A percentile compares a stretch with the other conserved stretches of the same genome.
Conservation (phyloP, 2,797 vertebrate genomes). For the Labeo calbasu region DNA sequence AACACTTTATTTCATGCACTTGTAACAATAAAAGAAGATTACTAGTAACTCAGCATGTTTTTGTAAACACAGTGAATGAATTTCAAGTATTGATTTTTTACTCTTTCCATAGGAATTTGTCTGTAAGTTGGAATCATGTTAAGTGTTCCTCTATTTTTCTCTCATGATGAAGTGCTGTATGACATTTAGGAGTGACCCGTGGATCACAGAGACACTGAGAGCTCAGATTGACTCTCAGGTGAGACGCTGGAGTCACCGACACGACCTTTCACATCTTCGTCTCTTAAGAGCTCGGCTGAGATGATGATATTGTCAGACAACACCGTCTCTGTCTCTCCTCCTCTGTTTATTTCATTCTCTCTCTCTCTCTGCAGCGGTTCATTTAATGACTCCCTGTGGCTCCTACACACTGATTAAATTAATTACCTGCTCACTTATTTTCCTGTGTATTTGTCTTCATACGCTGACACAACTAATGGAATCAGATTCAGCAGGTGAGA, state of each 20-base stretch:
- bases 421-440: constrained; percentile 39
- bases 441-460: constrained; percentile 23
- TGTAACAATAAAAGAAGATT: not conserved
- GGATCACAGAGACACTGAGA: not conserved
- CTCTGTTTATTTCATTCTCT: not conserved
- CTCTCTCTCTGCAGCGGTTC: not conserved
- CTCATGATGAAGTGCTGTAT: not conserved
- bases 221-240: not conserved
- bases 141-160: not conserved
- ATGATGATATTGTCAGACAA: not conserved
- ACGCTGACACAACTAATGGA: constrained; percentile 27
- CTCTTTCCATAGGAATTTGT: not conserved
- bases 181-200: constrained; percentile 10
- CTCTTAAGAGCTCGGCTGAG: not conserved
- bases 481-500: constrained; percentile 33
- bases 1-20: not conserved
- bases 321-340: not conserved
- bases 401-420: constrained; percentile 47
- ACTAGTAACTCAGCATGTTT: not conserved
- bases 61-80: not conserved
- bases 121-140: not conserved
- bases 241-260: not conserved
- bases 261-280: not conserved
- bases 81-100: not conserved
- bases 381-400: constrained; percentile 44